Evolutionary conservation across 2,888 invertebrate species (phyloP).

Genomic region (Acronicta leporina): DNA sequence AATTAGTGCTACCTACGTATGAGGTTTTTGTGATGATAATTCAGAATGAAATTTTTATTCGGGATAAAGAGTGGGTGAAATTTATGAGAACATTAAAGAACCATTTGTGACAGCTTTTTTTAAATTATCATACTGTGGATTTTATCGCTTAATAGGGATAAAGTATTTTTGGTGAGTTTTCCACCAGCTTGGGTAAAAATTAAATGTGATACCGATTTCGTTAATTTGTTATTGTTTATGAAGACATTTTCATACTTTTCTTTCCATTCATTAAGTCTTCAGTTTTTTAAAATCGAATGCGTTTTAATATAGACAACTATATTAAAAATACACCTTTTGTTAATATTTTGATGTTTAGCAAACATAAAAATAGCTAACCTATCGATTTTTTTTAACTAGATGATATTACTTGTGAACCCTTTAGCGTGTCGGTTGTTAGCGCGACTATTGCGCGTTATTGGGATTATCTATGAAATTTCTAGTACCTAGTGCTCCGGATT

Average conservation of each 20-base stretch:
- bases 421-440: no score
- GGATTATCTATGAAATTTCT: no score
- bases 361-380: no score
- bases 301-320: no score
- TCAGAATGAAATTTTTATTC: conserved; percentile 34
- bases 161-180: conserved; percentile 26
- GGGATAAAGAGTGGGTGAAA: conserved; percentile 15
- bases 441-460: no score
- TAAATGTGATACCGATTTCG: conserved; percentile 20
- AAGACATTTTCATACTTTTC: conserved; percentile 1
- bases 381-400: no score
- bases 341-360: no score
- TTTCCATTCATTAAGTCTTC: no score
- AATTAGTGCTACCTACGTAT: conserved; percentile 44
- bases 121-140: conserved; percentile 24
- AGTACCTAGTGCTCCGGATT: no score
- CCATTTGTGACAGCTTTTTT: conserved; percentile 18
- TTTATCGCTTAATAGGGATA: conserved; percentile 36
- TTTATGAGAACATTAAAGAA: conserved; percentile 37
- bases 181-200: conserved; percentile 13
- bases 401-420: no score
- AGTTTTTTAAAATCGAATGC: no score
- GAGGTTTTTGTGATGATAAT: conserved; percentile 35
- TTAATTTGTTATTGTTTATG: conserved; percentile 5
- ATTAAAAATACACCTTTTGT: no score